A percentile compares a stretch with the other conserved stretches of the same genome.
phyloP scores from a whole-genome alignment of 2,113 vertebrate genomes.

The Urocitellus parryii region DNA sequence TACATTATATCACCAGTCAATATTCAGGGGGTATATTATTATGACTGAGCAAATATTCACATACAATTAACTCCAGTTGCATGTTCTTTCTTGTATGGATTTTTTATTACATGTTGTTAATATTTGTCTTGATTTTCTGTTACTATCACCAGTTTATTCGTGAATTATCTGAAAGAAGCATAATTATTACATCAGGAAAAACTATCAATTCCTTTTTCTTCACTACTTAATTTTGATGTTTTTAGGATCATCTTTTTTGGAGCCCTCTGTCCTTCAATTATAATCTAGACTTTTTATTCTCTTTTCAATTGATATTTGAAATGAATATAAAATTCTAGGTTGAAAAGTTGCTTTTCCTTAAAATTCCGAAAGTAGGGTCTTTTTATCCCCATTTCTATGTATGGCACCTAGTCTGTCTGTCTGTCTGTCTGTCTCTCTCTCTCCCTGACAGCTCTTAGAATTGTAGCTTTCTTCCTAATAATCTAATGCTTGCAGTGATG shows the following conservation, averaged over 20 bases:
- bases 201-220: neutral
- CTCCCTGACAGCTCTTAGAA: neutral
- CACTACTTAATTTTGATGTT: neutral
- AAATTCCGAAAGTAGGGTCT: neutral
- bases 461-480: neutral
- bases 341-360: neutral
- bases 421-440: neutral
- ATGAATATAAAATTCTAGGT: neutral
- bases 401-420: too few relatives aligned
- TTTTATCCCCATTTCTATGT: neutral
- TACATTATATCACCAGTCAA: neutral
- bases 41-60: too few relatives aligned
- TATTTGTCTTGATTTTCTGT: conserved; percentile 34
- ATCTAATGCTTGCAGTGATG: too few relatives aligned
- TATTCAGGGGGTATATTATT: neutral
- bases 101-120: neutral
- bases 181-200: neutral
- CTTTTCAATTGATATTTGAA: neutral
- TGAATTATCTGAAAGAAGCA: neutral
- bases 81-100: neutral
- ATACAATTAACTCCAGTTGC: neutral
- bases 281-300: neutral
- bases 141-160: neutral
- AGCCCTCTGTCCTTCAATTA: neutral
- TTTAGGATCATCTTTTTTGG: neutral